Base-by-base conservation (phyloP, 2,113 vertebrate species). In the Halcyon malimbica region DNA sequence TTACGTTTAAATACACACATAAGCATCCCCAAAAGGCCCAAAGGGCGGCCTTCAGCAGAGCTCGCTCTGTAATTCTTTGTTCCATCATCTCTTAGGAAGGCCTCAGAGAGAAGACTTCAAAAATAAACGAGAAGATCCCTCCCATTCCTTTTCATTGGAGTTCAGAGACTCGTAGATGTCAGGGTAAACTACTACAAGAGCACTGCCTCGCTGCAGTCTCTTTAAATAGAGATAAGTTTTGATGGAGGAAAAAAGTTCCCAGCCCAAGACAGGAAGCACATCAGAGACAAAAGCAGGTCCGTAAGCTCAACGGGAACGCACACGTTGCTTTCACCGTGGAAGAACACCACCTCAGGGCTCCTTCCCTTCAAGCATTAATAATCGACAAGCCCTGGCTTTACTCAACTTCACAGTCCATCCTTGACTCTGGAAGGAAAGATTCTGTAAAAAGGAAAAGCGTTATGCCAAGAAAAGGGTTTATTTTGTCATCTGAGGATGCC, bases 401-500 rank as follows among this genome's bases (percentile, higher is more conserved):
- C 76, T 80, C 68, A 82, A 28, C 69, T 68, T 68, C 62, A 64
- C 18, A 60, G 33, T 25, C 33, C 20, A n/a, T 56, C 80, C 56
- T 79, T 75, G 56, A 37, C 62, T 75, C 77, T 44, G 35, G 35
- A 83, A 78, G 3, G 9, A 75, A 83, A 67, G 48, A 85, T 39
- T 48, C 54, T 80, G 42, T n/a, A 89, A 67, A 94, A 88, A 78
- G 89, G 41, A 63, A 84, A 91, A 87, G 60, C 31, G 46, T 64
- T 92, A 93, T 68, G 81, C n/a, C 80, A 95, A 89, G 59, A 87
- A 91, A 90, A 5, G 51, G 57, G 64, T 96, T 85, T 83, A 89
- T 88, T 95, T 89, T 93, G 83, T 86, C 84, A 94, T 94, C 75
- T 68, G 75, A 94, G 73, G 90, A 93, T 53, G 56, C 26, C 67